Evolutionary conservation across 2,113 vertebrate genomes (phyloP).

Genomic region (Penelope pileata): DNA sequence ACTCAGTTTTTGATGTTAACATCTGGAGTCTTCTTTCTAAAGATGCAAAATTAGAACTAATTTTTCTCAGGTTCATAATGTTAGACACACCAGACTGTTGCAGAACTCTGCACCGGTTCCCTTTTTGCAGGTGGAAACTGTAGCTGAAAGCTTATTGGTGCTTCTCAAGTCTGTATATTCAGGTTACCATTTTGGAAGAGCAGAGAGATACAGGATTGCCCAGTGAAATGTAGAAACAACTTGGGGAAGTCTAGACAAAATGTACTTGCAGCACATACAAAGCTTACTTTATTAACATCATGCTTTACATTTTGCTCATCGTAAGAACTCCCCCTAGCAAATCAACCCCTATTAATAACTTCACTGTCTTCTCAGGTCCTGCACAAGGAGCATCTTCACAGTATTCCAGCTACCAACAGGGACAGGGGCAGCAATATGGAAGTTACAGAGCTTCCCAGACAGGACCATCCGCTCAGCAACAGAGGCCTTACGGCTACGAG

Average conservation of each 20-base stretch:
- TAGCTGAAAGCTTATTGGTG: not conserved
- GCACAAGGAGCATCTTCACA: constrained; percentile 90
- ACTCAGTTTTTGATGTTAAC: not conserved
- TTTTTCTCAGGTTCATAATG: not conserved
- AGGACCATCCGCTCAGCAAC: constrained; percentile 85
- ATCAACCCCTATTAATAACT: not conserved
- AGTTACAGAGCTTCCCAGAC: constrained; percentile 89
- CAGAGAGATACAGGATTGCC: not conserved
- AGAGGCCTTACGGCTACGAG: constrained; percentile 92
- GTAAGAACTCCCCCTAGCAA: not conserved
- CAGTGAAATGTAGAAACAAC: not conserved
- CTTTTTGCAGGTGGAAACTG: not conserved
- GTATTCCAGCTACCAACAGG: constrained; percentile 93
- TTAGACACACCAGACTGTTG: not conserved
- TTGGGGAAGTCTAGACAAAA: not conserved
- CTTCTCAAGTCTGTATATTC: not conserved
- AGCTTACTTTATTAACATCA: not conserved
- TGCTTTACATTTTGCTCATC: not conserved
- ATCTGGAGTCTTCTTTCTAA: not conserved
- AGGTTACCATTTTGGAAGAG: not conserved
- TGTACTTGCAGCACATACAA: not conserved
- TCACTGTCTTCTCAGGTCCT: constrained; percentile 70
- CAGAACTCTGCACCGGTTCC: not conserved
- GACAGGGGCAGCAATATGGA: constrained; percentile 90
- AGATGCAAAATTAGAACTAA: not conserved